A percentile compares a stretch with the other conserved stretches of the same genome.
Conservation (phyloP, 1,140 invertebrate genomes). For the Ctenoplectra terminalis region DNA sequence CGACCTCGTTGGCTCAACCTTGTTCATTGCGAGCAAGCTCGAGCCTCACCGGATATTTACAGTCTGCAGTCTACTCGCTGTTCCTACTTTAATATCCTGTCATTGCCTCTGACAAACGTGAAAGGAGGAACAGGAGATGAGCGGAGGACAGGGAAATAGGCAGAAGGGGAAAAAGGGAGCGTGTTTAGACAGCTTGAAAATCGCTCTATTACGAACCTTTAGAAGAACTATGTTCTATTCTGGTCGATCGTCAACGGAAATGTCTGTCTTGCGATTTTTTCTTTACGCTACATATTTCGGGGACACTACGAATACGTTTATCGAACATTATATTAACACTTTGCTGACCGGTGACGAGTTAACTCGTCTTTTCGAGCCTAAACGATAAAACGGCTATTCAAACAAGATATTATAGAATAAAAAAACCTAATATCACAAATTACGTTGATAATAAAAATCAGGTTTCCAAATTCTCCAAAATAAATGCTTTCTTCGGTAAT, state of each 20-base stretch:
- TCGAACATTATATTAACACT: too few species aligned
- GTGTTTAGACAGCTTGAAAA: constrained; percentile 22
- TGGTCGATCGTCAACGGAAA: not conserved
- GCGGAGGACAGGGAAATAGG: constrained; percentile 46
- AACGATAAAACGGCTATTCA: too few species aligned
- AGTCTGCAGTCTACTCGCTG: constrained; percentile 73
- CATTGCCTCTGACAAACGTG: constrained; percentile 73
- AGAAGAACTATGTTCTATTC: not conserved
- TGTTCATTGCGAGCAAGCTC: constrained; percentile 66
- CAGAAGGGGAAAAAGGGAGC: constrained; percentile 44
- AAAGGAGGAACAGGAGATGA: constrained; percentile 63
- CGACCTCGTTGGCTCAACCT: constrained; percentile 53
- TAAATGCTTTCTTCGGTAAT: too few species aligned
- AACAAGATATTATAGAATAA: too few species aligned
- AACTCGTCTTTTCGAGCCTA: too few species aligned
- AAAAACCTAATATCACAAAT: too few species aligned
- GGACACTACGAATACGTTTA: too few species aligned
- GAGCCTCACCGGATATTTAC: constrained; percentile 75
- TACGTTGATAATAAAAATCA: too few species aligned
- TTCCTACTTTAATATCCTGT: constrained; percentile 79
- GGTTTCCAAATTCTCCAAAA: too few species aligned
- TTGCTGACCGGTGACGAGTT: too few species aligned
- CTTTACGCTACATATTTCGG: not conserved
- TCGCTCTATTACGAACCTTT: constrained; percentile 1
- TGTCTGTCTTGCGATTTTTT: not conserved